phyloP scores from a whole-genome alignment of 1,140 invertebrate species.

The Philopotamus ludificatus region DNA sequence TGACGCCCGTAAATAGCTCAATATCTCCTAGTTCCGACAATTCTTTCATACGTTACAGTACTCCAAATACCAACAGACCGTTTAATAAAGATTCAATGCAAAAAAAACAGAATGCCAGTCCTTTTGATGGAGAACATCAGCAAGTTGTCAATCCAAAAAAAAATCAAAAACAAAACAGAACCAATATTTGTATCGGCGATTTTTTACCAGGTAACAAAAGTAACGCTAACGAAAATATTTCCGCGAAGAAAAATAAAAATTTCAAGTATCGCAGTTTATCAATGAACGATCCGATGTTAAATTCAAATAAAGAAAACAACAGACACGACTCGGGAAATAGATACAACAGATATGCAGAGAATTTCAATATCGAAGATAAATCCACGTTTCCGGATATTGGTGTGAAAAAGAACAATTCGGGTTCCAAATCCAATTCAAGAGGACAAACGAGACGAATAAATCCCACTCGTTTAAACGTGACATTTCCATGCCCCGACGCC shows the following conservation, averaged over 20 bases:
- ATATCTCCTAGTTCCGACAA: neutral
- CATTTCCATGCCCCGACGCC: conserved; percentile 43
- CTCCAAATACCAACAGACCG: conserved; percentile 24
- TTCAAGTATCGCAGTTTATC: conserved; percentile 44
- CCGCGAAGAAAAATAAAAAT: conserved; percentile 48
- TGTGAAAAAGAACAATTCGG: conserved; percentile 46
- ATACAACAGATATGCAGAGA: conserved; percentile 19
- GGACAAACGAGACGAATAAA: conserved; percentile 49
- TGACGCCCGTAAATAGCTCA: conserved; percentile 12
- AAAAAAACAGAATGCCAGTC: neutral
- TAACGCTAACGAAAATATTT: conserved; percentile 32
- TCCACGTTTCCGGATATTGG: conserved; percentile 53
- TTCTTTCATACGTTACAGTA: conserved; percentile 17
- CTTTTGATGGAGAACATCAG: neutral
- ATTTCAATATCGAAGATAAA: conserved; percentile 49
- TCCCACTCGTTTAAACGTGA: conserved; percentile 49
- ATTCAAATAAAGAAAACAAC: conserved; percentile 23
- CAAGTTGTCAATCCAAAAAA: neutral
- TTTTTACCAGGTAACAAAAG: conserved; percentile 44
- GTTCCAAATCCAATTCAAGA: conserved; percentile 16
- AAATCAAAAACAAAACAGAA: conserved; percentile 23
- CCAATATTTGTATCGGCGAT: conserved; percentile 50
- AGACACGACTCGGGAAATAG: conserved; percentile 42
- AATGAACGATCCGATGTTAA: conserved; percentile 36
- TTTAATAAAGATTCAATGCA: neutral